Base-by-base conservation (phyloP, 2,113 vertebrate genomes). In the Nothocercus nigrocapillus region DNA sequence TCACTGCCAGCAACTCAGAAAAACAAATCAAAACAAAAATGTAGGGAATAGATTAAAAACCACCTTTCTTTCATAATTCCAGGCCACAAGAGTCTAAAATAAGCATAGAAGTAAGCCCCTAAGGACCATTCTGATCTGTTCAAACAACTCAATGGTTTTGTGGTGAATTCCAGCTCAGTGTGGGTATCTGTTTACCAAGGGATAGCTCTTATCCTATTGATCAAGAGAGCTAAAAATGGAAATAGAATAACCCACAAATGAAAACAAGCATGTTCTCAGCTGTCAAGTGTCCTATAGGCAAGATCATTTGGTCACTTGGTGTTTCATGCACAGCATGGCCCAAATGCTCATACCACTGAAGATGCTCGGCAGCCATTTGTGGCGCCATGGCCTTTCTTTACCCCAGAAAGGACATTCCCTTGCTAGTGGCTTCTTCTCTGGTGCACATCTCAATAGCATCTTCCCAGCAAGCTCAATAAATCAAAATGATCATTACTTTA, bases 51-150 rank as follows among this genome's bases (percentile, higher is more conserved):
- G 66, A 85, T 92, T 80, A 28, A 87, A 84, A 93, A 34, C 19
- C 72, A 84, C 45, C 67, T 90, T 45, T 10, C 19, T 86, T 90
- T 85, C 77, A 63, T 73, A 82, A 90, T 80, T 85, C 0, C 0
- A 87, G 49, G 17, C 80, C 90, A 74, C 56, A 64, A 27, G 59
- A 79, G 27, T 77, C 85, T 95, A 92, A 96, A 96, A 94, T 90
- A 85, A 95, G 83, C 28, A 82, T 80, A 27, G 83, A 92, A 89
- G 84, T 86, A 70, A 95, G 40, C 18, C 42, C 47, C 74, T n/a
- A 38, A 72, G 45, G 74, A 79, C 17, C 13, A 16, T 84, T 93
- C 88, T 86, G 54, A 59, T 82, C 40, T 54, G 56, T 70, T 87
- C 58, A 78, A 92, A 66, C 20, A 85, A 61, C 38, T 44, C 38